phyloP scores from a whole-genome alignment of 2,797 vertebrate species.

The Hozukius guyotensis region DNA sequence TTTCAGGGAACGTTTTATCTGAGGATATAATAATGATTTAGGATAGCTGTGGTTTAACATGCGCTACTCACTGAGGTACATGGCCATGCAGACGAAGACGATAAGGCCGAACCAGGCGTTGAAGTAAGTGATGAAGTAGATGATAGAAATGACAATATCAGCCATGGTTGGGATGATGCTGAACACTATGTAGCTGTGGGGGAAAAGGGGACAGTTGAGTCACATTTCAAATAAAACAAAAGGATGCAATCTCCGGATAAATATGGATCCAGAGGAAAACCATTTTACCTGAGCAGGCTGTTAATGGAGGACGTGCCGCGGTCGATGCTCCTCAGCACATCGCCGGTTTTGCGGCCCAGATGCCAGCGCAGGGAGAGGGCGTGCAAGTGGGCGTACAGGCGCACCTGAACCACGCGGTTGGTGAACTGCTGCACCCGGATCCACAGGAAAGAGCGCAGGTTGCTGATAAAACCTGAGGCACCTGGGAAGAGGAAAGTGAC shows the following conservation, averaged over 20 bases:
- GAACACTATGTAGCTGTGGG: conserved; percentile 95
- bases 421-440: conserved; percentile 97
- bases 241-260: rapidly evolving
- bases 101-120: conserved; percentile 98
- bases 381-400: conserved; percentile 91
- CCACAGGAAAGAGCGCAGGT: conserved; percentile 94
- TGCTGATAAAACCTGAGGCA: conserved; percentile 91
- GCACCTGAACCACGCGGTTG: conserved; percentile 88
- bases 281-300: conserved; percentile 89
- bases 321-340: conserved; percentile 94
- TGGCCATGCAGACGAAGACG: conserved; percentile 93
- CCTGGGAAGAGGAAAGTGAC: conserved; percentile 71
- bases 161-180: conserved; percentile 93
- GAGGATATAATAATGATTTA: no score
- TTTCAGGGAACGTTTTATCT: neutral
- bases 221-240: neutral
- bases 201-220: neutral
- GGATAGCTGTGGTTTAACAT: rapidly evolving
- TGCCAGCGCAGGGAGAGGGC: conserved; percentile 94
- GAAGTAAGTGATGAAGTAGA: conserved; percentile 93
- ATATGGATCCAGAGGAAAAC: neutral
- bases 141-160: conserved; percentile 92
- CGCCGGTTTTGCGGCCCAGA: conserved; percentile 91
- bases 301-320: conserved; percentile 94
- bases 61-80: conserved; percentile 91